These are phyloP conservation scores for Tadarida brasiliensis DNA, from an alignment of 2,797 vertebrate species.

Conservation along the genomic window DNA sequence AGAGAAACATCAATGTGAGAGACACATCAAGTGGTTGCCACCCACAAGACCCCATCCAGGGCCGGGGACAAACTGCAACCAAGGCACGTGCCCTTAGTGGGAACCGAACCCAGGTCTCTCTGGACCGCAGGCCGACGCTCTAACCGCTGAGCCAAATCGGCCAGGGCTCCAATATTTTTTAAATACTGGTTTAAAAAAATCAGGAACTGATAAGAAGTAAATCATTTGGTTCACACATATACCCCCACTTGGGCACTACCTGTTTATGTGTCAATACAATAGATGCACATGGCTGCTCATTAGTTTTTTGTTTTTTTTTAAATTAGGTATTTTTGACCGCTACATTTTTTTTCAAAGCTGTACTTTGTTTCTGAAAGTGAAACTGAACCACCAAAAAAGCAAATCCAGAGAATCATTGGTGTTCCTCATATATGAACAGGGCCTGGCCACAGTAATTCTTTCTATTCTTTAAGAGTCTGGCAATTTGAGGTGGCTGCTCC, in stretches of 20 bases:
- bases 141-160: no score
- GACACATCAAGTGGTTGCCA: no score
- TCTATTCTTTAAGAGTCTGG: not conserved
- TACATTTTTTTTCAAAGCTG: not conserved
- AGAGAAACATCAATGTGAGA: no score
- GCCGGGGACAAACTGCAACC: no score
- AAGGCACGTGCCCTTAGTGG: no score
- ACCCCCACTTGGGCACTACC: not conserved
- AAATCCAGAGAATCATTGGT: not conserved
- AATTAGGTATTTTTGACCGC: not conserved
- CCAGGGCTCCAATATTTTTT: no score
- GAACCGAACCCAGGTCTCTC: no score
- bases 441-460: not conserved
- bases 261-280: not conserved
- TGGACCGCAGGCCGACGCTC: no score
- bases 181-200: not conserved
- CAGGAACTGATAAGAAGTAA: not conserved
- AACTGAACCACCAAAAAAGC: not conserved
- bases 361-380: conserved; percentile 30
- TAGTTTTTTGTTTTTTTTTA: no score
- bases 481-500: not conserved
- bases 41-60: no score
- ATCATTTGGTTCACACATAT: not conserved
- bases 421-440: not conserved
- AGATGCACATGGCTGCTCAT: not conserved